Evolutionary conservation across 2,113 vertebrate species (phyloP).

Genomic region (Myotis davidii): DNA sequence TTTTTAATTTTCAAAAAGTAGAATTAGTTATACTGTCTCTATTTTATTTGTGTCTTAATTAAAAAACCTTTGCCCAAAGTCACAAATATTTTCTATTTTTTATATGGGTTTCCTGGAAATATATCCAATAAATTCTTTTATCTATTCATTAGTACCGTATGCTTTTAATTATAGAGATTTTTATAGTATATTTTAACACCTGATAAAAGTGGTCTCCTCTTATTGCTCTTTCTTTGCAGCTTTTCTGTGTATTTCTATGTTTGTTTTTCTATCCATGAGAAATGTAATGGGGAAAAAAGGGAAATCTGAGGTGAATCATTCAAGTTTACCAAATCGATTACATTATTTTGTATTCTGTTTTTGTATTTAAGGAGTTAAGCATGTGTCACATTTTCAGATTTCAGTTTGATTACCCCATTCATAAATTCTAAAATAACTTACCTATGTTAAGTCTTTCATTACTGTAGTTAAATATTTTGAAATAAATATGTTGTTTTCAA

Average conservation of each 20-base stretch:
- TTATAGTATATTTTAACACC: not conserved
- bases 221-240: not conserved
- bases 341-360: not conserved
- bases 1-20: not conserved
- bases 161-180: not conserved
- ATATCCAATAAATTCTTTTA: not conserved
- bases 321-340: not conserved
- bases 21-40: not conserved
- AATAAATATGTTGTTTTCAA: not conserved
- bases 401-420: constrained; percentile 13
- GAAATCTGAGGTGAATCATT: not conserved
- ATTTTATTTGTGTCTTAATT: not conserved
- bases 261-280: not conserved
- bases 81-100: not conserved
- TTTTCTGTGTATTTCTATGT: not conserved
- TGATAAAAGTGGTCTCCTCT: not conserved
- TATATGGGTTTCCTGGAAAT: not conserved
- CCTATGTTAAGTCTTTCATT: not conserved
- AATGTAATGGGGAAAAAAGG: not conserved
- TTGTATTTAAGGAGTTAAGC: not conserved
- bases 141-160: not conserved
- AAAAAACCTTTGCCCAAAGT: not conserved
- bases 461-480: not conserved
- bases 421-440: constrained; percentile 16
- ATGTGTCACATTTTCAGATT: not conserved